Evolutionary conservation across 2,797 vertebrate genomes (phyloP), one percentile per base, ranked within the genome.

Genomic region (Aphelocoma californica): DNA sequence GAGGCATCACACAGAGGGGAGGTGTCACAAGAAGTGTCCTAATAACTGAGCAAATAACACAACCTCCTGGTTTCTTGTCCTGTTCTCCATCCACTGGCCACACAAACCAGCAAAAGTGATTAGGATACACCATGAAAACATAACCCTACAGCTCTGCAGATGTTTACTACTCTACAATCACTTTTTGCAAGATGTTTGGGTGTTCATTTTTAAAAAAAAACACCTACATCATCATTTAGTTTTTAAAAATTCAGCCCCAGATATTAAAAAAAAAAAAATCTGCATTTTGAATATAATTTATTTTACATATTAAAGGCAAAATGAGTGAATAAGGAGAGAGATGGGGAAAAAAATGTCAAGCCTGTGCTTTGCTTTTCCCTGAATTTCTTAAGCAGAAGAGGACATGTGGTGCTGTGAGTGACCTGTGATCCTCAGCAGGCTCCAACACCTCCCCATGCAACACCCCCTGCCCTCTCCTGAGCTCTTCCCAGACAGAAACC

Each of bases 361-460:
- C 3, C 54, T 67, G 31, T 57, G 66, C 50, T 48, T 36, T 73
- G 65, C 14, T 47, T 20, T 15, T 18, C 65, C 29, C 72, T 36
- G 28, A 10, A n/a, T 70, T 67, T 50, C 60, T n/a, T 18, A 74
- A 81, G 18, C 50, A 77, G 34, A 32, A 18, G 24, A 31, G 40
- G 31, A 57, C 3, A 13, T 2, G 5, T 5, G 29, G 56, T 1
- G 5, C 2, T 28, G 18, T 1, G 23, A 45, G 31, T 1, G 1
- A 31, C 23, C 40, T 38, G 54, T 28, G 78, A 42, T 5, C 44
- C 72, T 66, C 60, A 58, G 45, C 36, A 48, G 56, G 19, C 40
- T 34, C 82, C 54, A 24, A 17, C 75, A 42, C 15, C 56, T 47
- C 42, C 19, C 64, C 19, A 7, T 8, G 60, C 51, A 38, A 16